Percentiles rank a stretch among this genome's conserved stretches.
These are phyloP conservation scores for Diadumene lineata DNA, from an alignment of 92 coral and sea anemone genomes.

Conservation along the genomic window DNA sequence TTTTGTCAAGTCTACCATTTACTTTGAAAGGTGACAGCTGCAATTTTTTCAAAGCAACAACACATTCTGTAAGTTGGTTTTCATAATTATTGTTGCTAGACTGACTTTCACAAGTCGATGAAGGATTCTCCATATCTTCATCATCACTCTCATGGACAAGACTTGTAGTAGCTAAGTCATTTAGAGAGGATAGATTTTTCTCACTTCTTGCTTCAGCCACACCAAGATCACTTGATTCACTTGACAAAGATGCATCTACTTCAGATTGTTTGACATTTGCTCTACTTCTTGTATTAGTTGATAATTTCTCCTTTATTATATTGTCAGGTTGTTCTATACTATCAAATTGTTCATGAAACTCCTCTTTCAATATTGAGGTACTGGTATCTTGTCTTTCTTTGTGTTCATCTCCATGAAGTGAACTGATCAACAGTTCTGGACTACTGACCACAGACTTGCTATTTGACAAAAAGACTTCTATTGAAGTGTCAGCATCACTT, in stretches of 20 bases:
- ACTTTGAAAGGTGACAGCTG: slow-evolving; percentile 58
- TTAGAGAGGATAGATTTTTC: neutral
- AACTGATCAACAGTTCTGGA: neutral
- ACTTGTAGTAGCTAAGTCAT: neutral
- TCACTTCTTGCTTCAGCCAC: neutral
- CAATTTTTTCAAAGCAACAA: slow-evolving; percentile 63
- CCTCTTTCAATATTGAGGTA: too few relatives aligned
- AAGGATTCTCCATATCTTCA: neutral
- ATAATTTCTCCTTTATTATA: too few relatives aligned
- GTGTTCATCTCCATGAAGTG: too few relatives aligned
- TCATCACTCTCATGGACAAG: neutral
- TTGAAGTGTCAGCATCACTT: neutral
- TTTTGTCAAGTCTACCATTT: slow-evolving; percentile 32
- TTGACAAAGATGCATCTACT: neutral
- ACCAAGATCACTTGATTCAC: too few relatives aligned
- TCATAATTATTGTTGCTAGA: neutral
- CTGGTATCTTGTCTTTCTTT: too few relatives aligned
- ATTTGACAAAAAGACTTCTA: neutral
- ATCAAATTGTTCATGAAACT: too few relatives aligned
- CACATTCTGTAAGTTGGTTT: slow-evolving; percentile 54
- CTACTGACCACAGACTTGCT: neutral
- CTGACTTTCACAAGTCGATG: slow-evolving; percentile 4
- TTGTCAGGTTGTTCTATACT: too few relatives aligned
- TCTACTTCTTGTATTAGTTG: too few relatives aligned
- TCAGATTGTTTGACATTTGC: neutral